Evolutionary conservation across 2,113 vertebrate genomes (phyloP).

Genomic region (Perccottus glenii): DNA sequence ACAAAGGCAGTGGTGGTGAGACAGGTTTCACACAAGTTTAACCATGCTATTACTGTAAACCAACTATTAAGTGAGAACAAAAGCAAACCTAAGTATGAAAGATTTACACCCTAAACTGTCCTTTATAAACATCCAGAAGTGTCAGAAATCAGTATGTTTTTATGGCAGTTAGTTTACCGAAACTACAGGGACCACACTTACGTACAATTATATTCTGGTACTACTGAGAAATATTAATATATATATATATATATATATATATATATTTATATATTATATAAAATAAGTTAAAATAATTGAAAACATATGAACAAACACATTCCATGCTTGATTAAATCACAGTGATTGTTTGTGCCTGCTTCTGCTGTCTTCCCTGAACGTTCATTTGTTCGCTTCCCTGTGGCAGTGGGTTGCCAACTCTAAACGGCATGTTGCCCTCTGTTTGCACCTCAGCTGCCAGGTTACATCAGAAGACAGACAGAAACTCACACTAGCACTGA

Average conservation of each 20-base stretch:
- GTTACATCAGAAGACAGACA: slow-evolving; percentile 61
- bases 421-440: slow-evolving; percentile 52
- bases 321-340: slow-evolving; percentile 25
- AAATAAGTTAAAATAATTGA: too few species aligned
- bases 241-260: too few species aligned
- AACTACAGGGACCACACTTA: too few species aligned
- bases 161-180: too few species aligned
- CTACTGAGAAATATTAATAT: too few species aligned
- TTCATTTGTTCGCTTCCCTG: slow-evolving; percentile 43
- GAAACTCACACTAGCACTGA: slow-evolving; percentile 33
- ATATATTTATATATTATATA: too few species aligned
- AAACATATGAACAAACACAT: too few species aligned
- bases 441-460: slow-evolving; percentile 67
- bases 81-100: background rate
- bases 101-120: slow-evolving; percentile 8
- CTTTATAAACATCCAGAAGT: slow-evolving; percentile 27
- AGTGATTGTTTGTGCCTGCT: slow-evolving; percentile 42
- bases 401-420: slow-evolving; percentile 52
- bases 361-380: slow-evolving; percentile 28
- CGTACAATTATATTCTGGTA: too few species aligned
- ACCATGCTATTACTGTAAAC: slow-evolving; percentile 13
- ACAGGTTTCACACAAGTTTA: slow-evolving; percentile 33
- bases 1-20: slow-evolving; percentile 3
- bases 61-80: slow-evolving; percentile 4
- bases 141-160: background rate